Base-by-base conservation (phyloP, 2,113 vertebrate genomes). In the Takifugu bimaculatus region DNA sequence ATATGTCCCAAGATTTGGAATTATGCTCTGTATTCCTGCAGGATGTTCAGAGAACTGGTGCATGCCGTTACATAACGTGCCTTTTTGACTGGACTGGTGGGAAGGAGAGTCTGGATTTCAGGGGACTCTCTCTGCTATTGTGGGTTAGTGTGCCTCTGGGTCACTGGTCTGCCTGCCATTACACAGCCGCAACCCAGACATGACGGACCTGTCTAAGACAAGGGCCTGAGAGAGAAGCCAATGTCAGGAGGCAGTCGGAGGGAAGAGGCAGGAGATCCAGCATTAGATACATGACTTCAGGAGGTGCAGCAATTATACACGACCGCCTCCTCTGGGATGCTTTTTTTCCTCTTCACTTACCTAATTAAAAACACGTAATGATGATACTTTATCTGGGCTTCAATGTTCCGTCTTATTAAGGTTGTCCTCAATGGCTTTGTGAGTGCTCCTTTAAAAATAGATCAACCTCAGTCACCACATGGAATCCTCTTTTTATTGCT, bases 311-410 rank as follows among this genome's bases (percentile, higher is more conserved):
- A 79, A 85, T 82, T 89, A 88, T 70, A 87, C 54, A 39, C 71
- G 83, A 63, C 72, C 48, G 26, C 56, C 63, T 84, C 89, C 80
- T 7, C 66, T 1, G 88, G 83, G 91, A 84, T 77, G 50, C 51
- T 63, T 11, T 0, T 83, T 79, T 83, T 78, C 56, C 56, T 39
- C 42, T 42, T 57, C 77, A 77, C 72, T 83, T 87, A 81, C 77
- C 91, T 84, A 90, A 92, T 92, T 92, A 92, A 90, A 88, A 85
- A 74, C 70, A 82, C 82, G 84, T 90, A 90, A 91, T 91, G 81
- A 91, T 79, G 78, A 78, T 83, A 83, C 89, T 88, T 89, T 87
- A 91, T 89, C 82, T 85, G 73, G 88, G 85, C 78, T 83, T 88
- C 79, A 87, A 90, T 91, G 85, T 86, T 81, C 87, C 73, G 65